These are phyloP conservation scores for Neogale vison DNA, from an alignment of 2,113 vertebrate genomes.

Conservation along the genomic window DNA sequence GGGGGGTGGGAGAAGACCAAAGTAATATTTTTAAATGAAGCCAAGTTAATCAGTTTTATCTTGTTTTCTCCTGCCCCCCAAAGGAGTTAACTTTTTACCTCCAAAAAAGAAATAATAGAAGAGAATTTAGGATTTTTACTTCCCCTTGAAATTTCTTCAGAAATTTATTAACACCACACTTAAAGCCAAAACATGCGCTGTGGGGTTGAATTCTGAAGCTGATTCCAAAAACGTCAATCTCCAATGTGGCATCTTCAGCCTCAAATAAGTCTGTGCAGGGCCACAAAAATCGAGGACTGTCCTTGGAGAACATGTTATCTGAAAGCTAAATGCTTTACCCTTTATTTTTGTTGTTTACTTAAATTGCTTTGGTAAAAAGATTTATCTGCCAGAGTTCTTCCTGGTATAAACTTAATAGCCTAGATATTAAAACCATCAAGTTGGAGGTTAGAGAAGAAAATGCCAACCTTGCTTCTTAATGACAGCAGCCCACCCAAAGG, in stretches of 20 bases:
- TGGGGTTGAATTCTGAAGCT: constrained; percentile 29
- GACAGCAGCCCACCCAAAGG: not conserved
- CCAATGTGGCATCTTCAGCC: not conserved
- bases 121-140: constrained; percentile 34
- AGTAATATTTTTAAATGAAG: constrained; percentile 25
- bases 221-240: not conserved
- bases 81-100: not conserved
- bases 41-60: constrained; percentile 37
- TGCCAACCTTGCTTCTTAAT: constrained; percentile 33
- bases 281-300: not conserved
- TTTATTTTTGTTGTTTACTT: constrained; percentile 50
- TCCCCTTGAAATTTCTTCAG: constrained; percentile 14
- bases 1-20: not conserved
- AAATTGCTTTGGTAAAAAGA: constrained; percentile 59
- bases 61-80: not conserved
- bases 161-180: not conserved
- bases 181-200: not conserved
- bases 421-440: constrained; percentile 52
- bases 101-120: constrained; percentile 29
- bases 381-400: constrained; percentile 39
- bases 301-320: constrained; percentile 1
- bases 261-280: not conserved
- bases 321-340: constrained; percentile 36
- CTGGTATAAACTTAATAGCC: constrained; percentile 32
- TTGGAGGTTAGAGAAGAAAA: constrained; percentile 50